Base-by-base conservation (phyloP, 2,797 vertebrate species). In the Tympanoctomys barrerae region DNA sequence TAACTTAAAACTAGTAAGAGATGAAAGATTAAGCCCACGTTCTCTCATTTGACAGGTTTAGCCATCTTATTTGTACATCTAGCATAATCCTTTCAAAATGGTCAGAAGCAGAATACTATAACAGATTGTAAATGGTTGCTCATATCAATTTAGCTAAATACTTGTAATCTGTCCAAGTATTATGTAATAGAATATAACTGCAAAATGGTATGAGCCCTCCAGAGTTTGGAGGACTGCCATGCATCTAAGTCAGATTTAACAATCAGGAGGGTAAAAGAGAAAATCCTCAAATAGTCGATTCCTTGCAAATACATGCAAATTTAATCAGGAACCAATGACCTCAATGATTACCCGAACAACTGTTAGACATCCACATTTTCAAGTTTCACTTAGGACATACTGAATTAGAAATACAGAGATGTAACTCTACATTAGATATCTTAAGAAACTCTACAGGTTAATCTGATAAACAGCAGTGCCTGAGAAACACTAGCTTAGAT, bases 91-190 rank as follows among this genome's bases (percentile, higher is more conserved):
- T 71, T 96, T 97, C 97, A 97, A 96, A 97, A 98, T 87, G 54
- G 91, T 46, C 59, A 96, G 96, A 97, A 98, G 94, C 18, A 92
- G 97, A 96, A 46, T 77, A 49, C 95, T 71, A 57, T 33, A 96
- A 83, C 96, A 98, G 94, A 97, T 98, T 98, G 88, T 92, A 97
- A 98, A 98, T 19, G 61, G 78, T 70, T 97, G 88, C 70, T 97
- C 95, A 75, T 93, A 96, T 98, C 98, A 98, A 97, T 96, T 98
- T 97, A 97, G 87, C 28, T 98, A 97, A 97, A 90, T 94, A 59
- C 90, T 97, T 98, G 66, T 92, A 98, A 98, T 96, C 80, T 97
- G 71, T 24, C 61, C 91, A 97, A 97, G 31, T 14, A 0, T 96
- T 98, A 97, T 97, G 97, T 98, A 97, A 97, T 87, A 89, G 3